Base-by-base conservation (phyloP, 2,113 vertebrate species). In the Dicaeum eximium region DNA sequence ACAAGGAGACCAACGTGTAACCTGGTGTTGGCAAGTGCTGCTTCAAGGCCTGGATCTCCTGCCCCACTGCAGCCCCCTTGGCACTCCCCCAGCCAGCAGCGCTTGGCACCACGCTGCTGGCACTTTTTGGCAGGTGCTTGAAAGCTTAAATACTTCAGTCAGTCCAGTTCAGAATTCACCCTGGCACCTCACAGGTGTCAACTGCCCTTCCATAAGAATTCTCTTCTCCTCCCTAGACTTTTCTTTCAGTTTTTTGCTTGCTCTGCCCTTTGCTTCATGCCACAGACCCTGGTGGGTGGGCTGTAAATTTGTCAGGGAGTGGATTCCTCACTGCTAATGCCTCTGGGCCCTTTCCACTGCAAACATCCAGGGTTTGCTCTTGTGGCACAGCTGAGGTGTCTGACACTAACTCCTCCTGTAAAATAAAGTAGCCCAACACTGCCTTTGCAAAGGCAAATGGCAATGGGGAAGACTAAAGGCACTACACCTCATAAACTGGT, bases 131-230 rank as follows among this genome's bases (percentile, higher is more conserved):
- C 30, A 51, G 38, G 12, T 4, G 27, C 22, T 37, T 28, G 12
- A 37, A 28, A 40, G 42, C 15, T 28, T 47, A 18, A 38, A 18
- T 0, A 2, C 28, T 28, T 47, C 57, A n/a, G 7, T 22, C 73
- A 7, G 22, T 15, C 37, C 60, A 14, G 38, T 6, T 54, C 53
- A 12, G 7, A 23, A 3, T 5, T 54, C 38, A 47, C 37, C 47
- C 51, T 35, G 37, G 33, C 22, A 25, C 23, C 18, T 70, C 66
- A 3, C 13, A 53, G 35, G 45, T 42, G 56, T 7, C 28, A 54
- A 53, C 44, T 16, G 2, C 40, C 28, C 53, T 4, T 38, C 57
- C 0, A 0, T 3, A 27, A 38, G 21, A 3, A 18, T 6, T 17
- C 35, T 11, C 38, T 48, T 16, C n/a, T 67, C n/a, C n/a, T 80